These are phyloP conservation scores for Platanista minor DNA, from an alignment of 2,113 vertebrate genomes.

Conservation along the genomic window DNA sequence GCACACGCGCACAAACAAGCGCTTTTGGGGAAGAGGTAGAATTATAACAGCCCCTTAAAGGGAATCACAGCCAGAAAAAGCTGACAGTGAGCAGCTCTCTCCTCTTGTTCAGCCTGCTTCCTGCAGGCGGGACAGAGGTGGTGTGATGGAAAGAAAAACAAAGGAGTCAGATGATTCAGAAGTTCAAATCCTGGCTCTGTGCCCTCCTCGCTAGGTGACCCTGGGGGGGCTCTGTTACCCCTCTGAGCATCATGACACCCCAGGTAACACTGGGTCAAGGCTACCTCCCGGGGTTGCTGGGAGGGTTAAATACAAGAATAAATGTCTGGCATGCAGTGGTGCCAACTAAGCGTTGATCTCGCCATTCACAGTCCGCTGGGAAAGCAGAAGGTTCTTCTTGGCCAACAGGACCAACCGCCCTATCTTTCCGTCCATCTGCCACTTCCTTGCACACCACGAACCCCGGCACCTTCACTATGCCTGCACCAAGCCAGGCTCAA, in stretches of 20 bases:
- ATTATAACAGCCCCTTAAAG: background rate
- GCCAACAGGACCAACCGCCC: too few species aligned
- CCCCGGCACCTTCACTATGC: background rate
- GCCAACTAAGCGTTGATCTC: background rate
- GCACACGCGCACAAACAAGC: too few species aligned
- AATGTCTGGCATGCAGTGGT: background rate
- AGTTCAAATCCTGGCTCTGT: background rate
- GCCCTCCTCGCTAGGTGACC: background rate
- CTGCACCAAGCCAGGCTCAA: background rate
- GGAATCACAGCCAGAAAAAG: background rate
- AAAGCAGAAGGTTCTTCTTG: background rate
- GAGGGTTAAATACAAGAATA: background rate
- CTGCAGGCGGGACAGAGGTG: background rate
- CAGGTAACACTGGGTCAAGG: background rate
- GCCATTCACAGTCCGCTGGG: background rate
- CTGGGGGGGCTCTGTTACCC: background rate
- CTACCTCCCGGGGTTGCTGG: background rate
- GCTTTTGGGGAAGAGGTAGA: background rate
- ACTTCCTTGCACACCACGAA: background rate
- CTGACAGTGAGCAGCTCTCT: fast-evolving
- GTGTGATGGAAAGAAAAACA: background rate
- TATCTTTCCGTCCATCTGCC: background rate
- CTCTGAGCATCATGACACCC: background rate
- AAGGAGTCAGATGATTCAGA: background rate
- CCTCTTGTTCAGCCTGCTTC: background rate